Percentiles rank a stretch among this genome's conserved stretches.
Evolutionary conservation across 2,888 invertebrate species (phyloP).

Genomic region (Gastracanthus pulcherrimus): DNA sequence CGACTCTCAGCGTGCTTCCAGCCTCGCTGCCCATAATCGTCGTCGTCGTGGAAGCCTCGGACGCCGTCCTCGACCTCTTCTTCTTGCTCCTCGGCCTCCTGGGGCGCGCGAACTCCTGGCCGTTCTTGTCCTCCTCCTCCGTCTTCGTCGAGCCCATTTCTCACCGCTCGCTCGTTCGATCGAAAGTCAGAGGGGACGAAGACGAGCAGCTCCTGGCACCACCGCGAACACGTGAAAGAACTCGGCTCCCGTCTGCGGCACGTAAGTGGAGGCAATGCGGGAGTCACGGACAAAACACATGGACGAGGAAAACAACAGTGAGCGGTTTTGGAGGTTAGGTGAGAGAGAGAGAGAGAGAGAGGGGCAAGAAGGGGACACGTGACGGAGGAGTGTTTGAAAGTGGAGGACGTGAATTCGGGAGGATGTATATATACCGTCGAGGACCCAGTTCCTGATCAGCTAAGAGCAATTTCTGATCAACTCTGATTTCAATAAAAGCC

Average conservation of each 20-base stretch:
- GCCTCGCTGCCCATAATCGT: not conserved
- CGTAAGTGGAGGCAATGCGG: no score
- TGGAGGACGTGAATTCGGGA: no score
- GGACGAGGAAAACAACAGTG: not conserved
- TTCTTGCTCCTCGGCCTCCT: constrained; percentile 12
- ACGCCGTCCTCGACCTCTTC: constrained; percentile 24
- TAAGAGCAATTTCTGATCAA: no score
- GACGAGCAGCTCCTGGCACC: no score
- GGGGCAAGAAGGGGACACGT: not conserved
- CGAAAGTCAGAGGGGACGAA: no score
- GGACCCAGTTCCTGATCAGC: no score
- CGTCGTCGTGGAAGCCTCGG: not conserved
- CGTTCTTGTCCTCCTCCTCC: not conserved
- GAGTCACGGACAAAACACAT: no score
- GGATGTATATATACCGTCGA: no score
- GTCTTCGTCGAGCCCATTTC: not conserved
- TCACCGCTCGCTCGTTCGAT: not conserved
- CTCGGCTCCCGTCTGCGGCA: not conserved
- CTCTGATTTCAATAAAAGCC: no score
- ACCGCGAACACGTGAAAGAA: not conserved
- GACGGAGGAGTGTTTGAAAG: not conserved
- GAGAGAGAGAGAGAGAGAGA: not conserved
- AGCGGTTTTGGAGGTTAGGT: not conserved
- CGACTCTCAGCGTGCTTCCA: not conserved
- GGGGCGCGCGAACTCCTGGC: constrained; percentile 19